Evolutionary conservation across 53 echinoderm and acorn worm genomes (phyloP).

Genomic region (Echinometra lucunter): DNA sequence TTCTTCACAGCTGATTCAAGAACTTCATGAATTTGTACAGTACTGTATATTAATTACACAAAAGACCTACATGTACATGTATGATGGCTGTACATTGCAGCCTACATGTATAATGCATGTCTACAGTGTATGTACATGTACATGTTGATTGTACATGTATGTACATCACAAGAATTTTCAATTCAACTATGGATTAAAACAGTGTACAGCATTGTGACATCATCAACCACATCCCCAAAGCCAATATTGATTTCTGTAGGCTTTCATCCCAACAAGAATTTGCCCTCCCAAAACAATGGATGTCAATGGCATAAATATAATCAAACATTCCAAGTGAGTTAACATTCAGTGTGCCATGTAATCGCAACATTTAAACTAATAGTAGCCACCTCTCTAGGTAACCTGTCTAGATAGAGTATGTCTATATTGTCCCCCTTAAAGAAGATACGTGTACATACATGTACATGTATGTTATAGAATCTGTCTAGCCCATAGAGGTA

Average conservation of each 20-base stretch:
- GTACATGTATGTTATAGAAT: too few species aligned
- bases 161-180: neutral
- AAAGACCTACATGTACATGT: too few species aligned
- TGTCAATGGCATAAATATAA: neutral
- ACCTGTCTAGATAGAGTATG: too few species aligned
- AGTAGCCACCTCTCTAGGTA: neutral
- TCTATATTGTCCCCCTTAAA: neutral
- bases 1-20: neutral
- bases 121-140: neutral
- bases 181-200: neutral
- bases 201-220: neutral
- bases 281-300: constrained; percentile 26
- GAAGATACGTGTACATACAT: neutral
- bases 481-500: too few species aligned
- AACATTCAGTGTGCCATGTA: neutral
- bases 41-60: neutral
- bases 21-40: neutral
- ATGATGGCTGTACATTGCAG: too few species aligned
- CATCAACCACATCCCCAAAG: constrained; percentile 23
- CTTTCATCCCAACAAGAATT: neutral
- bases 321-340: neutral
- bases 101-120: neutral
- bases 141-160: neutral
- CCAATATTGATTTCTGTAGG: constrained; percentile 21
- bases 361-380: neutral